Evolutionary conservation across 2,888 invertebrate species (phyloP).

Genomic region (Caenorhabditis sp.): DNA sequence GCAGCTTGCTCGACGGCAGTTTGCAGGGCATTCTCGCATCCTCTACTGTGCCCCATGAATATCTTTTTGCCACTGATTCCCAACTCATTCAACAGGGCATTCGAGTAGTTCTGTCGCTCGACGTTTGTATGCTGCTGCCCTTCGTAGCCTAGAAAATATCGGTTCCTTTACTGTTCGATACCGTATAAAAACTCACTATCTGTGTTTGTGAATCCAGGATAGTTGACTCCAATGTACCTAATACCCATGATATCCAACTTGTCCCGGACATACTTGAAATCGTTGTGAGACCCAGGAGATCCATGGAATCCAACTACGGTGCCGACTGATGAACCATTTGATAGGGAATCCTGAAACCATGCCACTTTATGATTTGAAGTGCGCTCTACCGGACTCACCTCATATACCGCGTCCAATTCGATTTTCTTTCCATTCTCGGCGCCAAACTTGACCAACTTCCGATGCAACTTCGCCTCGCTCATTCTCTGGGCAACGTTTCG

Average conservation of each 20-base stretch:
- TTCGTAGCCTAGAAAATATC: slow-evolving; percentile 21
- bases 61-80: slow-evolving; percentile 54
- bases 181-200: slow-evolving; percentile 28
- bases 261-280: slow-evolving; percentile 72
- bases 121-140: slow-evolving; percentile 58
- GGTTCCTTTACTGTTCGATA: too few relatives aligned
- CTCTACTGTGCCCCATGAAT: slow-evolving; percentile 68
- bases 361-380: background rate
- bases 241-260: slow-evolving; percentile 59
- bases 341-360: slow-evolving; percentile 65
- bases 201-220: slow-evolving; percentile 66
- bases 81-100: slow-evolving; percentile 63
- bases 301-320: slow-evolving; percentile 73
- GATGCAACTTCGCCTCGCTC: slow-evolving; percentile 29
- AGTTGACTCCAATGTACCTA: slow-evolving; percentile 73
- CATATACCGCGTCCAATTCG: slow-evolving; percentile 54
- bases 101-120: slow-evolving; percentile 67
- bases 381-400: slow-evolving; percentile 19
- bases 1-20: slow-evolving; percentile 47
- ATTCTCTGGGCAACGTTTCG: slow-evolving; percentile 21
- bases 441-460: slow-evolving; percentile 40
- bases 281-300: slow-evolving; percentile 74
- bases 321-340: slow-evolving; percentile 65
- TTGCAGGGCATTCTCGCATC: slow-evolving; percentile 69
- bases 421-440: slow-evolving; percentile 19